These are phyloP conservation scores for Eretmocerus hayati DNA, from an alignment of 2,888 invertebrate genomes.

Conservation along the genomic window DNA sequence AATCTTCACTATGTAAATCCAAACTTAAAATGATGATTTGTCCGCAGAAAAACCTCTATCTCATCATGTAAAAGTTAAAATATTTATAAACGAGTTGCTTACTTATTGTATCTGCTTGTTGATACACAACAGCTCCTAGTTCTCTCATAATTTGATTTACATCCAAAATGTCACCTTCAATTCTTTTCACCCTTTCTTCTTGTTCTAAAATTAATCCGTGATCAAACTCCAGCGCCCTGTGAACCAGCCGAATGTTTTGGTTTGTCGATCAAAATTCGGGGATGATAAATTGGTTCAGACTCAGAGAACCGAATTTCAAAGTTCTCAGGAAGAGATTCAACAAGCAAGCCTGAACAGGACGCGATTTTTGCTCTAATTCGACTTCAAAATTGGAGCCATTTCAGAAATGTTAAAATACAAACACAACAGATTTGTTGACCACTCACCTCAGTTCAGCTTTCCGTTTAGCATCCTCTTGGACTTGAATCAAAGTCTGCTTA, in stretches of 20 bases:
- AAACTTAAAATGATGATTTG: slow-evolving; percentile 1
- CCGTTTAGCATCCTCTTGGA: slow-evolving; percentile 35
- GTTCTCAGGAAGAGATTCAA: too few species aligned
- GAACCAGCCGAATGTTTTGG: too few species aligned
- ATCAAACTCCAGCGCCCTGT: slow-evolving; percentile 65
- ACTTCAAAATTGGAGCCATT: slow-evolving; percentile 13
- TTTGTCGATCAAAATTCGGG: too few species aligned
- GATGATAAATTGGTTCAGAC: too few species aligned
- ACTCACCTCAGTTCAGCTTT: slow-evolving; percentile 37
- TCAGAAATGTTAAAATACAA: neutral
- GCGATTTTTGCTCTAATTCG: too few species aligned
- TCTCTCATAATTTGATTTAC: slow-evolving; percentile 78
- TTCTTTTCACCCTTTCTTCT: slow-evolving; percentile 70
- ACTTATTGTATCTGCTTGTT: slow-evolving; percentile 71
- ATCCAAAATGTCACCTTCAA: slow-evolving; percentile 76
- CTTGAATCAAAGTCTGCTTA: slow-evolving; percentile 35
- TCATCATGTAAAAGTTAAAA: neutral
- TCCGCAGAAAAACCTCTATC: neutral
- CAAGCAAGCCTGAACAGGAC: too few species aligned
- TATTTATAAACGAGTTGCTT: slow-evolving; percentile 36
- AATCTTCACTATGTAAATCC: too few species aligned
- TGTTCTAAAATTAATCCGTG: slow-evolving; percentile 73
- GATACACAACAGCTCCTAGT: slow-evolving; percentile 62
- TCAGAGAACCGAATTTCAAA: too few species aligned
- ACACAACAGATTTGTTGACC: too few species aligned